Evolutionary conservation across 2,888 invertebrate species (phyloP).

Genomic region (Alloscopus bannaensis): DNA sequence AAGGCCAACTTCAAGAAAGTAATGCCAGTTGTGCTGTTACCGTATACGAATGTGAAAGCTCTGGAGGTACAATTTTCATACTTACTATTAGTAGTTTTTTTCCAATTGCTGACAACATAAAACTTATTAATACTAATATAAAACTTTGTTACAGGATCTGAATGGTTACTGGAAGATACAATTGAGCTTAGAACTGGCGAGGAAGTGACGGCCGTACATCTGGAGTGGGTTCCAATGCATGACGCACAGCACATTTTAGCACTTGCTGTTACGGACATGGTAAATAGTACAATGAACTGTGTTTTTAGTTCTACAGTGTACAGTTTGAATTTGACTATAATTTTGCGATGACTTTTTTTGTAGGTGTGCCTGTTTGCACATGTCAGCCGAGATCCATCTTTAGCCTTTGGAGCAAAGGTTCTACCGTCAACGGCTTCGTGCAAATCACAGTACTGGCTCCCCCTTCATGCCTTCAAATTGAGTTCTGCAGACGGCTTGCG

Average conservation of each 20-base stretch:
- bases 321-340: neutral
- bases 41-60: slow-evolving; percentile 99
- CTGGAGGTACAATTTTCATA: slow-evolving; percentile 82
- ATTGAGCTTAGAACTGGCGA: slow-evolving; percentile 86
- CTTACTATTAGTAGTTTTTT: neutral
- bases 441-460: slow-evolving; percentile 73
- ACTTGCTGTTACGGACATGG: slow-evolving; percentile 94
- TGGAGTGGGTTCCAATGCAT: slow-evolving; percentile 99
- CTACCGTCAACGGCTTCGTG: slow-evolving; percentile 71
- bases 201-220: slow-evolving; percentile 81
- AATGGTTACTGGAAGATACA: slow-evolving; percentile 96
- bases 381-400: slow-evolving; percentile 71
- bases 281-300: slow-evolving; percentile 64
- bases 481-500: slow-evolving; percentile 96
- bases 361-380: slow-evolving; percentile 73
- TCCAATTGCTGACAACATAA: neutral
- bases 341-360: slow-evolving; percentile 3
- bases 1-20: slow-evolving; percentile 58
- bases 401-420: slow-evolving; percentile 72
- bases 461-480: slow-evolving; percentile 77
- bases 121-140: too few species aligned
- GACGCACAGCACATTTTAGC: slow-evolving; percentile 99
- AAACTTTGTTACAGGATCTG: slow-evolving; percentile 76
- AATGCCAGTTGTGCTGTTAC: slow-evolving; percentile 80
- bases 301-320: neutral